Evolutionary conservation across 1,140 invertebrate species (phyloP), one percentile per base, ranked within the genome.

Genomic region (Heliconius hermathena): DNA sequence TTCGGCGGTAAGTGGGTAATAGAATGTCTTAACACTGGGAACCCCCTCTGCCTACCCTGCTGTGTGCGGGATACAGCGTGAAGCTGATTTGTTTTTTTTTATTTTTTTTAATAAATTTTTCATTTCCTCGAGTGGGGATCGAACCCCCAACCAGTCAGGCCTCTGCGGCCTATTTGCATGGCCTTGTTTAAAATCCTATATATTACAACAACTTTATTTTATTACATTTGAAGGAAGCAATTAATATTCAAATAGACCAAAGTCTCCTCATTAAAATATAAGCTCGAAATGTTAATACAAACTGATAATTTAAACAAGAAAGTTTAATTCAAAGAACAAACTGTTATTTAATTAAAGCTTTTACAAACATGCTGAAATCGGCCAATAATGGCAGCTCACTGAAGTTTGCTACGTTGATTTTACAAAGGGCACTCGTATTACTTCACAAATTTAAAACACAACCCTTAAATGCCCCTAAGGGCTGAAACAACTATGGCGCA

Each of bases 291-390:
- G 54, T 60, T 60, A 60, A 22, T 11, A 16, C 20, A 60, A 60
- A 60, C 54, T 60, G 8, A 20, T 60, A n/a, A 22, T 66, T 66
- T 66, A 11, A 66, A 66, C 26, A 66, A 26, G 60, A 29, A 16
- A 66, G 60, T 66, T 66, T 4, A 57, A 66, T 66, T 66, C 60
- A 29, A 66, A 66, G 60, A 66, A 60, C 54, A 60, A 66, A 29
- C 60, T 60, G 57, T 60, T 66, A 29, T 66, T 66, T 66, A 66
- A 66, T 66, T 57, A 29, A 66, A 29, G 9, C 26, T 60, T 22
- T 60, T 60, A 22, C 54, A 60, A 60, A 22, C 54, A 60, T 60
- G 22, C 26, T 60, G 20, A 29, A 4, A 66, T 66, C 60, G 22
- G 26, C 26, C 60, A 29, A 66, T 66, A 66, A 66, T 66, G 60